Conservation (phyloP, 2,888 invertebrate species). For the Conomelus anceps region DNA sequence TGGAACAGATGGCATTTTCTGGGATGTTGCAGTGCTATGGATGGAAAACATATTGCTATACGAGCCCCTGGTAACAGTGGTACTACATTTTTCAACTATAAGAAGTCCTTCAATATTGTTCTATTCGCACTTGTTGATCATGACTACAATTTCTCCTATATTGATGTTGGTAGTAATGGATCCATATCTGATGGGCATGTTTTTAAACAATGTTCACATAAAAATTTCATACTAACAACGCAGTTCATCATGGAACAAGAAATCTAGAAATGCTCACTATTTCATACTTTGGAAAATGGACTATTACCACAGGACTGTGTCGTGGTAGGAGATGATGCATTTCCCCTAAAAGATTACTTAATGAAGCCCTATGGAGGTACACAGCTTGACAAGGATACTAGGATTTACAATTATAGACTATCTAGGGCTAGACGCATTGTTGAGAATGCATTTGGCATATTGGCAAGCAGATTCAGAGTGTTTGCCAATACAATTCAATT, state of each 20-base stretch:
- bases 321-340: constrained; percentile 34
- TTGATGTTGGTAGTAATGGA: constrained; percentile 17
- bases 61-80: constrained; percentile 3
- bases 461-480: too few species aligned
- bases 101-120: constrained; percentile 3
- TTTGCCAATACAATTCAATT: neutral
- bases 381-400: constrained; percentile 12
- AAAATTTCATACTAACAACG: too few species aligned
- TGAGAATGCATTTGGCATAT: too few species aligned
- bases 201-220: too few species aligned
- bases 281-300: neutral
- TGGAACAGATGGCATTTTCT: constrained; percentile 13
- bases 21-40: constrained; percentile 1
- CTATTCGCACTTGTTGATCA: constrained; percentile 7
- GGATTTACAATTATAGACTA: constrained; percentile 31
- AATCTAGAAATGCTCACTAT: constrained; percentile 7
- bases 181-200: too few species aligned
- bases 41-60: too few species aligned
- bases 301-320: neutral
- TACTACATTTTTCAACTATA: constrained; percentile 5
- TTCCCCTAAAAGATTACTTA: constrained; percentile 31
- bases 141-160: constrained; percentile 10
- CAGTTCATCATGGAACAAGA: too few species aligned
- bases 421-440: constrained; percentile 30
- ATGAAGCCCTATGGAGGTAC: constrained; percentile 32